These are phyloP conservation scores for Caenorhabditis angaria DNA, from an alignment of 2,888 invertebrate genomes.

Conservation along the genomic window DNA sequence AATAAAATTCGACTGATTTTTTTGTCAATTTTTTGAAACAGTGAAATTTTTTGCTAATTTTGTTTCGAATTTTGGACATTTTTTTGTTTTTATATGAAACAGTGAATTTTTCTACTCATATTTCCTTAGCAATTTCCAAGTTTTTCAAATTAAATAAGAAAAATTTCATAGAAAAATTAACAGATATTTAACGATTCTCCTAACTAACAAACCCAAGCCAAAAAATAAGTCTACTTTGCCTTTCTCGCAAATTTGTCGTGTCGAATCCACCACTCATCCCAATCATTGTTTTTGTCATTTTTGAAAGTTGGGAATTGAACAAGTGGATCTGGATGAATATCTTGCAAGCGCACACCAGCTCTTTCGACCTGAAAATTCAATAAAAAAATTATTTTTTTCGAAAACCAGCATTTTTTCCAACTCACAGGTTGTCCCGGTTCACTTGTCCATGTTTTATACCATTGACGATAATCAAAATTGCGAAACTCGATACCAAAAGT, in stretches of 20 bases:
- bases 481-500: constrained; percentile 67
- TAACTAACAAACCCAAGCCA: constrained; percentile 14
- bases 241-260: constrained; percentile 66
- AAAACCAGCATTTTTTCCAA: too few relatives aligned
- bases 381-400: too few relatives aligned
- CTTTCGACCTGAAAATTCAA: constrained; percentile 45
- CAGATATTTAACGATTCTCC: constrained; percentile 13
- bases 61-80: too few relatives aligned
- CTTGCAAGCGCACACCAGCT: constrained; percentile 59
- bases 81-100: too few relatives aligned
- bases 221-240: constrained; percentile 47
- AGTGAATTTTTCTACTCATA: too few relatives aligned
- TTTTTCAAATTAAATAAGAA: too few relatives aligned
- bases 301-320: constrained; percentile 66
- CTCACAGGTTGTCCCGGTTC: constrained; percentile 51
- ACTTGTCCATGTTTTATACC: constrained; percentile 58
- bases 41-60: too few relatives aligned
- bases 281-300: constrained; percentile 61
- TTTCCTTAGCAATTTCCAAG: too few relatives aligned
- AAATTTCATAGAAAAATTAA: too few relatives aligned
- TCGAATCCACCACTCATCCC: constrained; percentile 69
- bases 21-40: too few relatives aligned
- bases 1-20: too few relatives aligned
- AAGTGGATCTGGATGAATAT: constrained; percentile 65
- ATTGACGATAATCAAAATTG: constrained; percentile 66